Conservation (phyloP, 2,113 vertebrate species). For the Gallinago paraguaiae region DNA sequence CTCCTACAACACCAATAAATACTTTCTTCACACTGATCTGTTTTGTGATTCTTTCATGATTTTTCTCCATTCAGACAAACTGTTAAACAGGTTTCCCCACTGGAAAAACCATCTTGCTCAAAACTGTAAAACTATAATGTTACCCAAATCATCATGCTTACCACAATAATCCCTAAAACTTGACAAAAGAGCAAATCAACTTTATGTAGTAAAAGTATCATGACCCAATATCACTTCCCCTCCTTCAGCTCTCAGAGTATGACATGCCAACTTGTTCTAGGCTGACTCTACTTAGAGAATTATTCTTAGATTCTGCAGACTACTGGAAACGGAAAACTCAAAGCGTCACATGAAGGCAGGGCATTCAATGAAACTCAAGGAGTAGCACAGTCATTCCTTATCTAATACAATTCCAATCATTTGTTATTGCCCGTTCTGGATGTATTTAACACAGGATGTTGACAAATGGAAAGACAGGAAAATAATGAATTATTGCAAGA, state of each 20-base stretch:
- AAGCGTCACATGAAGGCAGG: not conserved
- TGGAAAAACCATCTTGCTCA: not conserved
- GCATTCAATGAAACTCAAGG: not conserved
- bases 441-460: not conserved
- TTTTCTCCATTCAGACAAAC: not conserved
- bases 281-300: not conserved
- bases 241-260: not conserved
- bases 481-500: not conserved
- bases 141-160: not conserved
- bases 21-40: not conserved
- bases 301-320: not conserved
- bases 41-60: not conserved
- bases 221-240: not conserved
- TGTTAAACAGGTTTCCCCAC: not conserved
- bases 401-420: not conserved
- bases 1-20: not conserved
- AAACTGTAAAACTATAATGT: not conserved
- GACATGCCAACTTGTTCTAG: not conserved
- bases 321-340: not conserved
- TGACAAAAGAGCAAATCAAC: not conserved
- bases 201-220: not conserved
- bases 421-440: not conserved
- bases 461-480: not conserved
- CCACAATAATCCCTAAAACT: not conserved
- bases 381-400: not conserved